These are phyloP conservation scores for Microtus pennsylvanicus DNA, from an alignment of 2,113 vertebrate species.

Conservation along the genomic window DNA sequence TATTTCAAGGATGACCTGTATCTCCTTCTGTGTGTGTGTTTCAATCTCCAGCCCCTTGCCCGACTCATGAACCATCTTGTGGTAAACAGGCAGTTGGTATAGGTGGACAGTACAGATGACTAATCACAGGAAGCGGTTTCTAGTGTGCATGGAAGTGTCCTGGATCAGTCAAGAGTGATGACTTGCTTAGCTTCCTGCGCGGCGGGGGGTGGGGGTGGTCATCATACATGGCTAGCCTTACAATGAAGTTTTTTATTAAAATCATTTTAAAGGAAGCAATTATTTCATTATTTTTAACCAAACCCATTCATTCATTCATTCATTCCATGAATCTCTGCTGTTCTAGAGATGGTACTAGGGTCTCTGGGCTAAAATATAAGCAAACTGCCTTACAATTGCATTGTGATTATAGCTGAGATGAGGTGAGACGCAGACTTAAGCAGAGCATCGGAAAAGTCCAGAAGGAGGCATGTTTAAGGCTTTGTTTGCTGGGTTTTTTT, in stretches of 20 bases:
- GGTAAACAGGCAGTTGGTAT: too few species aligned
- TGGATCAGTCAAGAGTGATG: background rate
- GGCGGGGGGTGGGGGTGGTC: too few species aligned
- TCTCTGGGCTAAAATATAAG: slow-evolving; percentile 25
- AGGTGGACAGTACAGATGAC: background rate
- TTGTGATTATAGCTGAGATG: background rate
- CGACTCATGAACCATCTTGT: too few species aligned
- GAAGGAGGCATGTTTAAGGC: background rate
- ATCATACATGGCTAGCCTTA: background rate
- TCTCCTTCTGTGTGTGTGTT: too few species aligned
- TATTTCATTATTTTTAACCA: background rate
- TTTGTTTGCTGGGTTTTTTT: too few species aligned
- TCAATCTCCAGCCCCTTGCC: too few species aligned
- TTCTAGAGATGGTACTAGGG: background rate
- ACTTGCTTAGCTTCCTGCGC: background rate
- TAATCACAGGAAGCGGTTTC: background rate
- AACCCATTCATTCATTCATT: background rate
- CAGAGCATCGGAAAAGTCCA: background rate
- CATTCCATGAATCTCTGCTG: background rate
- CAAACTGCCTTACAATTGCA: background rate
- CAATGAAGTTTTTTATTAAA: background rate
- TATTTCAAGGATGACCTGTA: too few species aligned
- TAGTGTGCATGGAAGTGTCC: background rate
- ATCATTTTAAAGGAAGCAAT: background rate
- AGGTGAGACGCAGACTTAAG: background rate